A percentile compares a stretch with the other conserved stretches of the same genome.
These are phyloP conservation scores for Telmatochromis sp. DNA, from an alignment of 2,113 vertebrate species.

Conservation along the genomic window DNA sequence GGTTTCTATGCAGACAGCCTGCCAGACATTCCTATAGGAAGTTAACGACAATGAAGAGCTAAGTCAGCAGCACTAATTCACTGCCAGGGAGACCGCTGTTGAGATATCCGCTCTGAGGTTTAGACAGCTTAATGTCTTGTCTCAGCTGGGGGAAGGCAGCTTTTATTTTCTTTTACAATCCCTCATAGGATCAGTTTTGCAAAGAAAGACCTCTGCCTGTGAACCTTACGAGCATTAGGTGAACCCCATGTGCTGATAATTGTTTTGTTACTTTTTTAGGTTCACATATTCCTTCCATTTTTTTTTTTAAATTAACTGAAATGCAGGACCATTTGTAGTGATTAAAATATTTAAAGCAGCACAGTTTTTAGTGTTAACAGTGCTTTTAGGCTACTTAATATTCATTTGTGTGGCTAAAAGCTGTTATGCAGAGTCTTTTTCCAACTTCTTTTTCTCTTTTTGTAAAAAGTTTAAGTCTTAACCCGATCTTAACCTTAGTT, in stretches of 20 bases:
- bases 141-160: background rate
- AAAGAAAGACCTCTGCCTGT: conserved; percentile 24
- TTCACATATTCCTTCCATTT: background rate
- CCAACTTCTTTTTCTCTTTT: background rate
- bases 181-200: conserved; percentile 25
- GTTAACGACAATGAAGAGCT: conserved; percentile 37
- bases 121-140: conserved; percentile 44
- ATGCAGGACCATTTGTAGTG: background rate
- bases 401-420: background rate
- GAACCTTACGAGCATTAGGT: conserved; percentile 4
- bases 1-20: conserved; percentile 24
- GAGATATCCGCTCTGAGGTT: conserved; percentile 47
- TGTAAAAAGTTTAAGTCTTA: background rate
- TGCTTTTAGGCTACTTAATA: background rate
- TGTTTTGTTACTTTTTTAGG: background rate
- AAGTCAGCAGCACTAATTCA: conserved; percentile 51
- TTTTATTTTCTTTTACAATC: conserved; percentile 18
- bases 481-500: background rate
- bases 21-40: conserved; percentile 43
- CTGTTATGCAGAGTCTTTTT: background rate
- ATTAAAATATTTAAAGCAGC: background rate
- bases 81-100: conserved; percentile 31
- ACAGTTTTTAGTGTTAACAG: background rate
- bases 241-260: background rate
- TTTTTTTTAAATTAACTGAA: background rate